Evolutionary conservation across 1,140 invertebrate species (phyloP), one percentile per base, ranked within the genome.

Genomic region (Pristionchus pacificus): DNA sequence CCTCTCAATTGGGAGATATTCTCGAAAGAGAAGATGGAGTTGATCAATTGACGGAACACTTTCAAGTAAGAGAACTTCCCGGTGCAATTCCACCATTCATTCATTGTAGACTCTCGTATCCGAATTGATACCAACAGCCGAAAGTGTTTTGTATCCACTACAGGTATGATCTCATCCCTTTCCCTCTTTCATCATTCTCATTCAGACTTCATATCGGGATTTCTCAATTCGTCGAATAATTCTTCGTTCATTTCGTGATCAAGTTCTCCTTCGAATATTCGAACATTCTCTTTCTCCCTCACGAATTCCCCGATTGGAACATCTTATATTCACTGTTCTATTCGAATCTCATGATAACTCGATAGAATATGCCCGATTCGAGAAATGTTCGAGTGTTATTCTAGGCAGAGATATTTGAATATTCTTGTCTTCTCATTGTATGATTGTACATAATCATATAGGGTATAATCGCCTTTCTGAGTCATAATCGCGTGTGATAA

Each of bases 101-200:
- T 49, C 38, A 49, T 49, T 49, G 38, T 6, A 6, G 19, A 49
- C 19, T 49, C 38, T 49, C 19, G 6, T 49, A 10, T 49, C 19
- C 19, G 38, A 49, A 10, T 10, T 72, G 25, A 58, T 74, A 2
- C 72, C 72, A 28, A 33, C 61, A 1, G 33, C 65, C 24, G 29
- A 74, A n/a, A 32, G 57, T 19, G 74, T 75, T 49, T 55, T 74
- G 13, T 75, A 74, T 29, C 72, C 72, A 2, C 57, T 74, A 10
- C 59, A 75, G 61, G 72, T 74, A 14, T 2, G n/a, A 25, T 29
- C 24, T 29, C 60, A 10, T 29, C 28, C n/a, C n/a, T 61, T 13
- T 6, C 55, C 15, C 24, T 38, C 3, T 25, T 72, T 28, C 38
- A 73, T 70, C 38, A 14, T 30, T 32, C 27, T 59, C 33, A 65